Evolutionary conservation across 2,113 vertebrate species (phyloP).

Genomic region (Sprattus sprattus): DNA sequence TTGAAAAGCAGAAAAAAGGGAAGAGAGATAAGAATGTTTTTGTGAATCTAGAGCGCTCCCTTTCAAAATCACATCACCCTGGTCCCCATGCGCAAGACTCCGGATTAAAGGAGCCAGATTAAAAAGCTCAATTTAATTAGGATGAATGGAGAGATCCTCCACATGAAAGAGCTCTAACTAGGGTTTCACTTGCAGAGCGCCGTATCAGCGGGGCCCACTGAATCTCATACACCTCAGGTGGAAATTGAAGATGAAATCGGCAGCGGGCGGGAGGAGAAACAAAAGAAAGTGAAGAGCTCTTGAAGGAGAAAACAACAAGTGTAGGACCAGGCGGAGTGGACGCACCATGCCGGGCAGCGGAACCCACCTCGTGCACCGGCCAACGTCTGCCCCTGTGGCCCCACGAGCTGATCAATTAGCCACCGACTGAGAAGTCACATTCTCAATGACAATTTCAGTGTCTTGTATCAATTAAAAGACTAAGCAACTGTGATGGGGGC

Average conservation of each 20-base stretch:
- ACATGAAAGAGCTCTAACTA: constrained; percentile 77
- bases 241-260: constrained; percentile 76
- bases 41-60: constrained; percentile 72
- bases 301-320: background rate
- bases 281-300: background rate
- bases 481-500: too few species aligned
- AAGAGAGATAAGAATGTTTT: constrained; percentile 71
- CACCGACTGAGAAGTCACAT: constrained; percentile 88
- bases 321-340: background rate
- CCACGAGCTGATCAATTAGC: constrained; percentile 94
- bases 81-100: constrained; percentile 74
- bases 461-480: too few species aligned
- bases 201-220: constrained; percentile 65
- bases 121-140: constrained; percentile 82
- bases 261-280: background rate
- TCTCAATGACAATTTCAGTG: constrained; percentile 96
- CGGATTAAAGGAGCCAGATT: constrained; percentile 78
- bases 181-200: constrained; percentile 71
- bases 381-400: constrained; percentile 39
- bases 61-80: constrained; percentile 77
- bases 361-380: background rate
- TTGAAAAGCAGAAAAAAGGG: constrained; percentile 61
- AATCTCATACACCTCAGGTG: constrained; percentile 72
- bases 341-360: background rate
- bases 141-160: constrained; percentile 73